Conservation (phyloP, 2,113 vertebrate species). For the Meleagris gallopavo region DNA sequence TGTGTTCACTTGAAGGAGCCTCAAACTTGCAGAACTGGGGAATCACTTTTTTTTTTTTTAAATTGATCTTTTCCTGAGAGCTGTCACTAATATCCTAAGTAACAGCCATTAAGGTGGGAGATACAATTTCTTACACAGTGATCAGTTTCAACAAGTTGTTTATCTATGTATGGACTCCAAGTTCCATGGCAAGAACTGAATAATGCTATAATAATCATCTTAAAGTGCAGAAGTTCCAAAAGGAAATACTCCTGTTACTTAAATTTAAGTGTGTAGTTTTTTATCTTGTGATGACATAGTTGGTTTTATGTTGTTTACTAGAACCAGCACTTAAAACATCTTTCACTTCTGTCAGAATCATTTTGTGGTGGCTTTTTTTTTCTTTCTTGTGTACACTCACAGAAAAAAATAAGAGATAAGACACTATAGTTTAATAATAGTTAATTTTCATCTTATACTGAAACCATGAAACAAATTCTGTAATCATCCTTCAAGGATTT, state of each 20-base stretch:
- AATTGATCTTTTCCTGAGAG: background rate
- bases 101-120: background rate
- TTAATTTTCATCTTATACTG: constrained; percentile 60
- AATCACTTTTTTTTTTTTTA: background rate
- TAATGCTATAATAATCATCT: background rate
- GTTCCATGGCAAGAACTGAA: background rate
- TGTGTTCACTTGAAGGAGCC: background rate
- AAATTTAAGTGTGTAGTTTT: background rate
- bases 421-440: constrained; percentile 48
- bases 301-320: background rate
- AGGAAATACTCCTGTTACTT: background rate
- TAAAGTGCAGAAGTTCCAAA: background rate
- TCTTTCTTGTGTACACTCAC: background rate
- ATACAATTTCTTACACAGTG: background rate
- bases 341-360: background rate
- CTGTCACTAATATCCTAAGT: background rate
- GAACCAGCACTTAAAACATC: background rate
- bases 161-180: background rate
- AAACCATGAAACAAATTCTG: constrained; percentile 53
- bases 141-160: background rate
- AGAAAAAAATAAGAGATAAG: background rate
- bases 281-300: background rate
- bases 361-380: background rate
- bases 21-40: background rate
- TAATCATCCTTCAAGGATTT: constrained; percentile 62